Percentiles rank a stretch among this genome's conserved stretches.
Evolutionary conservation across 2,888 invertebrate species (phyloP).

Genomic region (Cephus pulcher): DNA sequence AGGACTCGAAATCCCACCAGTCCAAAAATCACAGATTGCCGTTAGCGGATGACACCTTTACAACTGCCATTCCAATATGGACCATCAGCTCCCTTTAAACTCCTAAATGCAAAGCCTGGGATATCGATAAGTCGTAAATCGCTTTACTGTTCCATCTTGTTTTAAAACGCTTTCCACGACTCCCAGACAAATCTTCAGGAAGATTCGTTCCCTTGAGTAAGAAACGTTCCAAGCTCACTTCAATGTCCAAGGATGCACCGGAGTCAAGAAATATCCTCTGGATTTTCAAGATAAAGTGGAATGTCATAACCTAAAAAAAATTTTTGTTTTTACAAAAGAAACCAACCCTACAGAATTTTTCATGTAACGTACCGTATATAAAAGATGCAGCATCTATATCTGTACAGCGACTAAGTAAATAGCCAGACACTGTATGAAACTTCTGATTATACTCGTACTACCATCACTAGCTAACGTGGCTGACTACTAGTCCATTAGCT

Average conservation of each 20-base stretch:
- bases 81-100: neutral
- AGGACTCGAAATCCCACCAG: neutral
- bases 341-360: neutral
- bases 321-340: too few species aligned
- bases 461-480: neutral
- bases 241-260: neutral
- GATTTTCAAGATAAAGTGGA: neutral
- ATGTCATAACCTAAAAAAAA: neutral
- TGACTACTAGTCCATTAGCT: slow-evolving; percentile 15
- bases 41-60: neutral
- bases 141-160: neutral
- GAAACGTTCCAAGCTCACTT: neutral
- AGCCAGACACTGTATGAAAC: slow-evolving; percentile 23
- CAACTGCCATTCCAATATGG: neutral
- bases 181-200: neutral
- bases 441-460: slow-evolving; percentile 11
- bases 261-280: neutral
- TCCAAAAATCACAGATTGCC: neutral
- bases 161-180: neutral
- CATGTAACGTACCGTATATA: neutral
- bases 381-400: neutral
- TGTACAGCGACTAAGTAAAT: neutral
- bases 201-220: neutral
- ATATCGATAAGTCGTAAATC: neutral
- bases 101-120: neutral